phyloP scores from a whole-genome alignment of 2,113 vertebrate species.

The Pristiophorus japonicus region DNA sequence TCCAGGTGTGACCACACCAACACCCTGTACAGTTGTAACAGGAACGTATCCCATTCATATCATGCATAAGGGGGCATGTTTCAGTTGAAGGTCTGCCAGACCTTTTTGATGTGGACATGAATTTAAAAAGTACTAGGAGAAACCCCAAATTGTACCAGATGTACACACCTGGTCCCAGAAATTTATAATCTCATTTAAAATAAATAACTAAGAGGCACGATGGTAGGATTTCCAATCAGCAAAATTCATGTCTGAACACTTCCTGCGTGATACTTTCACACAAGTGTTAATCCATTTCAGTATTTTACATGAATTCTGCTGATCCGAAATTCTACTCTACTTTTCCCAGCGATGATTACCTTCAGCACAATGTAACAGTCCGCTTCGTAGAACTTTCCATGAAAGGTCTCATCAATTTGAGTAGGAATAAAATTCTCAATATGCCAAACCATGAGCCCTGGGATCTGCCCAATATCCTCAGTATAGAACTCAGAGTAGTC shows the following conservation, averaged over 20 bases:
- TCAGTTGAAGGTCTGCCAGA: background rate
- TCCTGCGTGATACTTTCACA: background rate
- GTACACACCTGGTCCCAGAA: background rate
- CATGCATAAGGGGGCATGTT: background rate
- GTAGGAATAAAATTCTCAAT: conserved; percentile 90
- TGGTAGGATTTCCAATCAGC: background rate
- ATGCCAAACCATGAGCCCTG: conserved; percentile 82
- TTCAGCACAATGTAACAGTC: conserved; percentile 97
- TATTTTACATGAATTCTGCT: background rate
- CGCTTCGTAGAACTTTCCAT: conserved; percentile 89
- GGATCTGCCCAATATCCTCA: conserved; percentile 83
- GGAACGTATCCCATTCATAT: background rate
- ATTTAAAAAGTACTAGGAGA: background rate
- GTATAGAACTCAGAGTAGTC: conserved; percentile 93
- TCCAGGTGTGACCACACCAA: too few species aligned
- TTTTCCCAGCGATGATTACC: conserved; percentile 52
- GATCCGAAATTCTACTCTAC: background rate
- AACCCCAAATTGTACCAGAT: background rate
- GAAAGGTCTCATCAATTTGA: conserved; percentile 78
- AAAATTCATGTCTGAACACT: background rate
- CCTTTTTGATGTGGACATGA: background rate
- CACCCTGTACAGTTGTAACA: too few species aligned
- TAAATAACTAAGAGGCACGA: background rate
- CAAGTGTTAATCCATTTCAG: background rate
- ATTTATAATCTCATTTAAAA: background rate